phyloP scores from a whole-genome alignment of 1,140 invertebrate genomes.

The Pachyrhynchus sulphureomaculatus region DNA sequence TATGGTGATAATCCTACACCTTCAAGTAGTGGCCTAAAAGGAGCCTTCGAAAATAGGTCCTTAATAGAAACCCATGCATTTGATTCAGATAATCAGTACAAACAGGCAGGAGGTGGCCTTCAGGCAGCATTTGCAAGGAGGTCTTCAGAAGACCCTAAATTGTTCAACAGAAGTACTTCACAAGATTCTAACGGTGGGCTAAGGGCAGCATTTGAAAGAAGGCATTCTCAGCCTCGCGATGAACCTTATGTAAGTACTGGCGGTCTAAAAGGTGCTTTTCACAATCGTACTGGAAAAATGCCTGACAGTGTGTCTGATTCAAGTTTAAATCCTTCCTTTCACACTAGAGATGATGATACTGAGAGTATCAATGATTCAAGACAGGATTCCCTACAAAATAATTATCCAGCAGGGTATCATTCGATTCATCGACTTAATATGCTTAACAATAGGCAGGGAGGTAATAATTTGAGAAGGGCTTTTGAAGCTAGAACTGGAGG shows the following conservation, averaged over 20 bases:
- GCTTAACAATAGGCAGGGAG: constrained; percentile 9
- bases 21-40: too few relatives aligned
- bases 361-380: neutral
- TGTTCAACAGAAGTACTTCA: neutral
- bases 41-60: too few relatives aligned
- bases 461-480: constrained; percentile 13
- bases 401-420: constrained; percentile 5
- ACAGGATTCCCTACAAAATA: neutral
- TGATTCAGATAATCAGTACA: neutral
- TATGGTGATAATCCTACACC: too few relatives aligned
- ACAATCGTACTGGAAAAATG: neutral
- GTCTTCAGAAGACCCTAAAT: neutral
- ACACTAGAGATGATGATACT: neutral
- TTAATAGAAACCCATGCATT: too few relatives aligned
- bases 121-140: constrained; percentile 12
- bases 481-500: constrained; percentile 27
- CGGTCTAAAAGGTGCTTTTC: neutral
- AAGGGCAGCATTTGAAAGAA: neutral
- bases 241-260: neutral
- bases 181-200: neutral
- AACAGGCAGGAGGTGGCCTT: neutral
- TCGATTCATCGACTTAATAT: constrained; percentile 21
- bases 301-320: neutral
- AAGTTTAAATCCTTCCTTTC: neutral
- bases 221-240: neutral